A percentile compares a stretch with the other conserved stretches of the same genome.
These are phyloP conservation scores for Rhingia campestris DNA, from an alignment of 2,888 invertebrate species.

Conservation along the genomic window DNA sequence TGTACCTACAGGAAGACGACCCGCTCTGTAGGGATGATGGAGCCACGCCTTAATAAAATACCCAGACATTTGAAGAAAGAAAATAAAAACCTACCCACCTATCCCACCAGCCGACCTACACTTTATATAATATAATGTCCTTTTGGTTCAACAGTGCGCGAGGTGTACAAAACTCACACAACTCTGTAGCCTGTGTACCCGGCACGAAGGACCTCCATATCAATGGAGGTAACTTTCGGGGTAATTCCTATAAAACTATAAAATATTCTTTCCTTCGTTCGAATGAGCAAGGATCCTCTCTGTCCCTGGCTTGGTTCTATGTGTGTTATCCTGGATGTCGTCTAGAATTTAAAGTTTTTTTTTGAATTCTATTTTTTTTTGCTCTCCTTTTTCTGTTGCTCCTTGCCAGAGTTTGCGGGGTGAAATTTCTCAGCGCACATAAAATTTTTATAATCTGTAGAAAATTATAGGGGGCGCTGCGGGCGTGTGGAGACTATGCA, in stretches of 20 bases:
- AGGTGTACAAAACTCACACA: slow-evolving; percentile 60
- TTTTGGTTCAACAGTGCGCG: slow-evolving; percentile 38
- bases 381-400: slow-evolving; percentile 29
- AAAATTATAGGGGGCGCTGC: slow-evolving; percentile 55
- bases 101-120: slow-evolving; percentile 5
- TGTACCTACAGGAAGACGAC: slow-evolving; percentile 24
- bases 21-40: slow-evolving; percentile 51
- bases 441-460: slow-evolving; percentile 73
- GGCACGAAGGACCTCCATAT: slow-evolving; percentile 58
- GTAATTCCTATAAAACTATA: slow-evolving; percentile 72
- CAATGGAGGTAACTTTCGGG: slow-evolving; percentile 66
- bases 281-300: slow-evolving; percentile 53
- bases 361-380: slow-evolving; percentile 11
- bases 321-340: slow-evolving; percentile 65
- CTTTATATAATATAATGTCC: slow-evolving; percentile 50
- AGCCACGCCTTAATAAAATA: slow-evolving; percentile 74
- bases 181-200: slow-evolving; percentile 25
- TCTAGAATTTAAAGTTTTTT: slow-evolving; percentile 60
- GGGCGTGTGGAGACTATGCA: not conserved
- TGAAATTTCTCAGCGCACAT: slow-evolving; percentile 66
- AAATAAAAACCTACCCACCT: slow-evolving; percentile 64
- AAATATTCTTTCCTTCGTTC: slow-evolving; percentile 59
- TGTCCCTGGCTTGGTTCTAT: slow-evolving; percentile 8
- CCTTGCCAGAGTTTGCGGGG: slow-evolving; percentile 45
- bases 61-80: slow-evolving; percentile 71